Base-by-base conservation (phyloP, 92 coral and sea anemone genomes). In the Palythoa grandis region DNA sequence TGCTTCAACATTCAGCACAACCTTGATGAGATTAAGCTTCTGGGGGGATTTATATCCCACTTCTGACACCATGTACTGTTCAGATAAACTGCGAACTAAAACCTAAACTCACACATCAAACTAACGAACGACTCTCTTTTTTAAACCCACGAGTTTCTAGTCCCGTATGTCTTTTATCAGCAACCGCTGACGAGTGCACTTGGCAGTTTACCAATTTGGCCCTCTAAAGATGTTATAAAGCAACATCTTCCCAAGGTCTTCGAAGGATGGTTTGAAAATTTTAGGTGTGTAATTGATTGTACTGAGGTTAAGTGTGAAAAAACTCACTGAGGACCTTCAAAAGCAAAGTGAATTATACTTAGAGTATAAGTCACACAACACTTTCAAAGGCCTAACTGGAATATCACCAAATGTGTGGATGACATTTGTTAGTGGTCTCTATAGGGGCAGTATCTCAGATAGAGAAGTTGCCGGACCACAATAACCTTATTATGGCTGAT, bases 371-470 rank as follows among this genome's bases (percentile, higher is more conserved):
- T 53, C 91, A 17, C 90, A 80, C 70, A 90, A 88, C 89, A 88
- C 92, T 2, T 88, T 54, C 77, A 90, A 90, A 54, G 95, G 92
- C 37, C 84, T 92, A 71, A 87, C 90, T 67, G 92, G 92, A 29
- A 91, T 91, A 14, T 80, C 92, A 16, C 95, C 95, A 57, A 90
- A 86, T 88, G 93, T 85, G 38, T 74, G 88, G 88, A 86, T 88
- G 23, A 88, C 93, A 16, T 92, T 92, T 92, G 90, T 92, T 0
- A 85, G 90, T 58, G 54, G 74, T 35, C 84, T 92, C 4, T 88
- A 86, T 83, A 85, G 87, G 23, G 95, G 93, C n/a, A 85, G 80
- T 76, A 90, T 92, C 52, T 92, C 95, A 65, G 93, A 92, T 78
- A 76, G 90, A 57, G 88, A 89, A 58, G 84, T 90, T 84, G 40